These are phyloP conservation scores for Allobates femoralis DNA, from an alignment of 2,797 vertebrate genomes.

Conservation along the genomic window DNA sequence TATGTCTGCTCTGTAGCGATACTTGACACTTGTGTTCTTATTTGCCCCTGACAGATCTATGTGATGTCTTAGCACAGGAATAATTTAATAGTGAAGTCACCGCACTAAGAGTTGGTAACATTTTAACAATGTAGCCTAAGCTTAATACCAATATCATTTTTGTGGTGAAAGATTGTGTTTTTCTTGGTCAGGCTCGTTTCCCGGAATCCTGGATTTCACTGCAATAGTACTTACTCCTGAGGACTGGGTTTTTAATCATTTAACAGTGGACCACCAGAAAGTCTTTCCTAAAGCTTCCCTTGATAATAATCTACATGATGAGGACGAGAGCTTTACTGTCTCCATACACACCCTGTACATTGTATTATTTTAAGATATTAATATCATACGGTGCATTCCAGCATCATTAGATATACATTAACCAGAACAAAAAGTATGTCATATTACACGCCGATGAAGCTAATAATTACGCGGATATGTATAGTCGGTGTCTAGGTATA, in stretches of 20 bases:
- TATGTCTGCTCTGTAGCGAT: background rate
- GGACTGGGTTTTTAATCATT: constrained; percentile 68
- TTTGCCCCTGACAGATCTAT: constrained; percentile 7
- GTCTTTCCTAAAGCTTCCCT: constrained; percentile 46
- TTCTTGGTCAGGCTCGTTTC: constrained; percentile 75
- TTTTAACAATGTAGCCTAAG: constrained; percentile 71
- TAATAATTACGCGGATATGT: background rate
- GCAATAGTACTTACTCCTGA: constrained; percentile 69
- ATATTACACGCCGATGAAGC: constrained; percentile 17
- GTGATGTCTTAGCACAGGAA: constrained; percentile 68
- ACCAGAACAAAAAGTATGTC: constrained; percentile 14
- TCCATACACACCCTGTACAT: constrained; percentile 5
- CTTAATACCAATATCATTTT: constrained; percentile 73
- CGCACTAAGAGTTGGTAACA: constrained; percentile 74
- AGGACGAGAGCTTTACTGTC: constrained; percentile 33
- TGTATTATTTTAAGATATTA: constrained; percentile 26
- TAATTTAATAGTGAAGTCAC: constrained; percentile 79
- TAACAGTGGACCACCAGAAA: constrained; percentile 56
- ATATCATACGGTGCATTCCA: constrained; percentile 5
- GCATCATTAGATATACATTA: background rate
- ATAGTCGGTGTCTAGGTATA: background rate
- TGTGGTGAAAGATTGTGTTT: constrained; percentile 78
- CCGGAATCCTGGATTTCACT: constrained; percentile 73
- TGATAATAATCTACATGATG: constrained; percentile 52
- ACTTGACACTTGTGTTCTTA: background rate